Conservation (phyloP, 1,140 invertebrate species). For the Geopemphigus sp. region DNA sequence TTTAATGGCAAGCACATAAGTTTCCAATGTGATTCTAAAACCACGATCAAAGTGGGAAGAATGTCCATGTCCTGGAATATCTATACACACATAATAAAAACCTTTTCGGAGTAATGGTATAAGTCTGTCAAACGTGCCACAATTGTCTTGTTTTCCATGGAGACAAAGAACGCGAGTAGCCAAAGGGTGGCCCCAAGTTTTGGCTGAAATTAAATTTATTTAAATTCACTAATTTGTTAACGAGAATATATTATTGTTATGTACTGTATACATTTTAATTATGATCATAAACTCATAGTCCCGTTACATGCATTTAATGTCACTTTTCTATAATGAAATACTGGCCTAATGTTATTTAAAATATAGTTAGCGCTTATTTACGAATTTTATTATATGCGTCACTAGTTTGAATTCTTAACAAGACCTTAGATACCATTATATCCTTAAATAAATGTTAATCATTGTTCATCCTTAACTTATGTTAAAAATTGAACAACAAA, state of each 20-base stretch:
- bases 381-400: too few relatives aligned
- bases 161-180: constrained; percentile 61
- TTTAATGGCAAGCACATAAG: constrained; percentile 59
- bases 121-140: constrained; percentile 66
- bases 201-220: constrained; percentile 56
- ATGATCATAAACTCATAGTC: too few relatives aligned
- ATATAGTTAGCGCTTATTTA: too few relatives aligned
- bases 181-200: constrained; percentile 63
- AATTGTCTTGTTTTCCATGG: constrained; percentile 67
- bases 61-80: constrained; percentile 69
- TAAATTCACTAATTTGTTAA: neutral
- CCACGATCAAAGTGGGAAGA: constrained; percentile 64
- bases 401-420: too few relatives aligned
- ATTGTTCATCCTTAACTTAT: too few relatives aligned
- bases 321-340: too few relatives aligned
- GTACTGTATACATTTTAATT: too few relatives aligned
- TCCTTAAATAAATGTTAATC: too few relatives aligned
- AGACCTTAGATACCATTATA: too few relatives aligned
- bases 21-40: constrained; percentile 56
- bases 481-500: too few relatives aligned
- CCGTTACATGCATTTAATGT: too few relatives aligned
- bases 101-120: constrained; percentile 61
- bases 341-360: too few relatives aligned
- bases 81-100: constrained; percentile 65
- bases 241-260: neutral